phyloP scores from a whole-genome alignment of 2,888 invertebrate species.

The Gandaritis pyraliata region DNA sequence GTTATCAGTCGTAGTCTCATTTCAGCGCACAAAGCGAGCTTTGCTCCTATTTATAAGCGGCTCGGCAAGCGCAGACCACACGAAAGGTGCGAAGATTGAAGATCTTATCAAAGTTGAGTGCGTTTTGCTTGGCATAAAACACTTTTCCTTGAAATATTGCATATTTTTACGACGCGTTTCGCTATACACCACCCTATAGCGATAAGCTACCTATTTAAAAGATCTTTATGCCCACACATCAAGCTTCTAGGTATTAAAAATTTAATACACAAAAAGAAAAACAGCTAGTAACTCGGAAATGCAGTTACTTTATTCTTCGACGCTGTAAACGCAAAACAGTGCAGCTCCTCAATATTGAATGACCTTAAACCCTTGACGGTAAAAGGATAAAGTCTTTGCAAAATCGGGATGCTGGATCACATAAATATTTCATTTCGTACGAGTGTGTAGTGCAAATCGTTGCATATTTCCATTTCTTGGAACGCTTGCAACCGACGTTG shows the following conservation, averaged over 20 bases:
- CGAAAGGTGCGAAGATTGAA: conserved; percentile 83
- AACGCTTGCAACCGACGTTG: conserved; percentile 20
- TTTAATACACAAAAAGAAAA: too few relatives aligned
- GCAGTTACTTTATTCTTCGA: neutral
- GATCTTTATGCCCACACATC: too few relatives aligned
- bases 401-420: conserved; percentile 11
- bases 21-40: conserved; percentile 75
- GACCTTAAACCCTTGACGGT: conserved; percentile 16
- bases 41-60: conserved; percentile 70
- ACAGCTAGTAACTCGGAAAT: too few relatives aligned
- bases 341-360: conserved; percentile 14
- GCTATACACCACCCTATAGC: too few relatives aligned
- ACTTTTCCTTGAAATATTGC: conserved; percentile 17
- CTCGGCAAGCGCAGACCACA: conserved; percentile 59
- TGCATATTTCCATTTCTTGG: conserved; percentile 35
- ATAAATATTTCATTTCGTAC: conserved; percentile 31
- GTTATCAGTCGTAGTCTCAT: conserved; percentile 78
- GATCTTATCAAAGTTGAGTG: conserved; percentile 76
- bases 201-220: too few relatives aligned
- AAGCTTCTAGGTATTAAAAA: too few relatives aligned
- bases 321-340: conserved; percentile 1
- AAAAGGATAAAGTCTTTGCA: conserved; percentile 26
- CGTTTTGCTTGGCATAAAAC: conserved; percentile 53
- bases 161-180: conserved; percentile 7
- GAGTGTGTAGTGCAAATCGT: conserved; percentile 34